phyloP scores from a whole-genome alignment of 2,113 vertebrate species.

The Lepisosteus osseus region DNA sequence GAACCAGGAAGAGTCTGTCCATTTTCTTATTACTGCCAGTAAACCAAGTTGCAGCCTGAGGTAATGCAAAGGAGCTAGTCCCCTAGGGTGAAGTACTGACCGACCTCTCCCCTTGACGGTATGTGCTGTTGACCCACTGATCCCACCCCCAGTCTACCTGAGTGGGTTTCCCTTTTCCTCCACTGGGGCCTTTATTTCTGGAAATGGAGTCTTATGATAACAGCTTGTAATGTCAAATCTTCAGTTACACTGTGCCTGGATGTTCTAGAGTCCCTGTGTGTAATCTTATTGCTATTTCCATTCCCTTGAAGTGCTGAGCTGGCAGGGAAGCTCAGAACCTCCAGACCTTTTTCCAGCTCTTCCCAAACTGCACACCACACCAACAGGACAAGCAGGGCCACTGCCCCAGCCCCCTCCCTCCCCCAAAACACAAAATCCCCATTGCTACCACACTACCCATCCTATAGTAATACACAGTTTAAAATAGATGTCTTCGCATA shows the following conservation, averaged over 20 bases:
- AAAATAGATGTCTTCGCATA: background rate
- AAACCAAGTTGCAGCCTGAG: too few species aligned
- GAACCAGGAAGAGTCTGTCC: too few species aligned
- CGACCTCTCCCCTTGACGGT: slow-evolving; percentile 10
- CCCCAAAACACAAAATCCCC: background rate
- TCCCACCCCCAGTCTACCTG: background rate
- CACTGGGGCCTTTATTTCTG: slow-evolving; percentile 29
- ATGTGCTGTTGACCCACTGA: slow-evolving; percentile 1
- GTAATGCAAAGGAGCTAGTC: background rate
- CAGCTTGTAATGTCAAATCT: slow-evolving; percentile 20
- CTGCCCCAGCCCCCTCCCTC: too few species aligned
- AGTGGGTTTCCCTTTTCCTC: slow-evolving; percentile 8
- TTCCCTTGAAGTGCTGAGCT: background rate
- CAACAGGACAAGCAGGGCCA: too few species aligned
- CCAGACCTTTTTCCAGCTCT: too few species aligned
- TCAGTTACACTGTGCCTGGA: slow-evolving; percentile 25
- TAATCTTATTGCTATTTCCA: background rate
- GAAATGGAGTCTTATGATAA: slow-evolving; percentile 25
- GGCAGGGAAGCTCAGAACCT: background rate
- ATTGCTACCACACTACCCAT: too few species aligned
- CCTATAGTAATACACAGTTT: background rate
- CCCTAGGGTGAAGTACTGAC: background rate
- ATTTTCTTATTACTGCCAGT: too few species aligned
- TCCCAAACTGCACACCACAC: too few species aligned
- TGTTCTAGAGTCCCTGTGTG: slow-evolving; percentile 13